Percentiles rank a stretch among this genome's conserved stretches.
These are phyloP conservation scores for Glomeris maerens DNA, from an alignment of 1,140 invertebrate genomes.

Conservation along the genomic window DNA sequence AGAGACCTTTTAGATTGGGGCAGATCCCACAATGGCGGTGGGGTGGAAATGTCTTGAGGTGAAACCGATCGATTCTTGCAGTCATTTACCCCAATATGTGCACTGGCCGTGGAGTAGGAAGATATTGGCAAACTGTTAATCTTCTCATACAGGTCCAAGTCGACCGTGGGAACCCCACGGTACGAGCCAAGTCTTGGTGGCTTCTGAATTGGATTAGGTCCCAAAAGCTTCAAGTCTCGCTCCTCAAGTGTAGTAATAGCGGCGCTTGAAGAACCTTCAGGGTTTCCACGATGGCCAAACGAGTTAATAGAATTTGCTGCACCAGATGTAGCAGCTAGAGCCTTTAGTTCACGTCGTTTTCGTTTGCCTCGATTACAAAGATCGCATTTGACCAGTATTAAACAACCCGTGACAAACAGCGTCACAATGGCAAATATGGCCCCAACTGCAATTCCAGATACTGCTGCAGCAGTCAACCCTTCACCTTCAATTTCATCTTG, in stretches of 20 bases:
- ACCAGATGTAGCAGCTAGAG: too few species aligned
- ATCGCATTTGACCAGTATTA: background rate
- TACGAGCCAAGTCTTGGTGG: conserved; percentile 2
- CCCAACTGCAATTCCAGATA: background rate
- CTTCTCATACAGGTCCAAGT: background rate
- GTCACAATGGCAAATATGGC: background rate
- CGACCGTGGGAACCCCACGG: background rate
- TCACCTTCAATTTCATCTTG: background rate
- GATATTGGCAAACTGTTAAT: too few species aligned
- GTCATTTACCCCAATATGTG: background rate
- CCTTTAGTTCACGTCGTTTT: too few species aligned
- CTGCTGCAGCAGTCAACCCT: background rate
- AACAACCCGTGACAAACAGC: background rate
- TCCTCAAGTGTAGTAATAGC: too few species aligned
- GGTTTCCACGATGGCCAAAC: background rate
- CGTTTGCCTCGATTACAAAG: too few species aligned
- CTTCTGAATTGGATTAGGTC: conserved; percentile 2
- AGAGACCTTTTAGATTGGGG: background rate
- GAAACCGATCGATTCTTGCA: too few species aligned
- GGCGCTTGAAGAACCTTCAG: background rate
- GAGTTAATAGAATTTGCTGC: background rate
- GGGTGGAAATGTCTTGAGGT: background rate
- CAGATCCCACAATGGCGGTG: background rate
- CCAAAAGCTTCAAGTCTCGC: background rate
- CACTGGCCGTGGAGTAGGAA: background rate